Evolutionary conservation across 2,113 vertebrate genomes (phyloP), one percentile per base, ranked within the genome.

Genomic region (Cyanoliseus patagonus): DNA sequence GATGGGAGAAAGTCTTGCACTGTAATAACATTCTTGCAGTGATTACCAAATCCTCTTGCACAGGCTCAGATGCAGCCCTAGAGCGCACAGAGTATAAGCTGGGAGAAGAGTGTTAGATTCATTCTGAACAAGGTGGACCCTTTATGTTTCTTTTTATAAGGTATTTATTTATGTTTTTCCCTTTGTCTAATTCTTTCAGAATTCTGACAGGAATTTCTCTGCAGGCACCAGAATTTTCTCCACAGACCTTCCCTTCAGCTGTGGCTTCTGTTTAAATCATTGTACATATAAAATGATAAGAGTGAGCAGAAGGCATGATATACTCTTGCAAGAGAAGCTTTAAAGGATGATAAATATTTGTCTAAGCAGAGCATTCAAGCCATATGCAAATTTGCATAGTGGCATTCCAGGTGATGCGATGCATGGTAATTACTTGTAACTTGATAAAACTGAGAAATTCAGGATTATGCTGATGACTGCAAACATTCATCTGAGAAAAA

Each of bases 321-420:
- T 90, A 81, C 62, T 93, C 96, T 95, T 91, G 59, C 76, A 88
- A 96, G 80, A 86, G 92, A 96, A 97, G 83, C 64, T 97, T 97
- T 97, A 96, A 95, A 95, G 19, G 41, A 96, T 97, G 97, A 97
- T 95, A 98, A 98, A 98, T 98, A 98, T 98, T 98, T 98, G 96
- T 91, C 91, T 97, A 96, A 97, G 95, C 86, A 83, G 80, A 74
- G 72, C 77, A 96, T 97, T 94, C 94, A 94, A 97, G 93, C 91
- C 95, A 90, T 93, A 92, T 88, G 90, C 61, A 97, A 94, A 98
- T 98, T 94, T 98, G 88, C 96, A 97, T 98, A 98, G 97, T 97
- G 78, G 93, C 90, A 93, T 94, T 97, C 90, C 78, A 97, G 97
- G 96, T 97, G 94, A 97, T 92, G 92, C 1, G 39, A 95, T 0